phyloP scores from a whole-genome alignment of 2,797 vertebrate species.

The Pterois miles region DNA sequence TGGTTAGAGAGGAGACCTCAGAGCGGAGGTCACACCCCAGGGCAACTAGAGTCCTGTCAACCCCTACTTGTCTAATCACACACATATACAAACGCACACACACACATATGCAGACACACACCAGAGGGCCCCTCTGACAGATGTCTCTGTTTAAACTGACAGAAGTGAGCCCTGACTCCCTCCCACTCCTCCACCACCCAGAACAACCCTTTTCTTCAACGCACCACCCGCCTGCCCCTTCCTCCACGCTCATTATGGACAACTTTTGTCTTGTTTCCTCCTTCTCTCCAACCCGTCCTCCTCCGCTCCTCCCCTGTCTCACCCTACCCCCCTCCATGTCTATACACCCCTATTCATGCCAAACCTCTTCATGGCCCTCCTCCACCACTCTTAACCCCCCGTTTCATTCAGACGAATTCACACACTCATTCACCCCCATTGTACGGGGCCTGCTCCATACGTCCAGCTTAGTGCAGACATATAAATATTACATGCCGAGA shows the following conservation, averaged over 20 bases:
- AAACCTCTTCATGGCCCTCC: conserved; percentile 59
- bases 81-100: conserved; percentile 24
- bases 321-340: conserved; percentile 66
- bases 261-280: conserved; percentile 83
- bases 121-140: conserved; percentile 74
- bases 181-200: conserved; percentile 63
- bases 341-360: conserved; percentile 65
- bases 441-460: conserved; percentile 38
- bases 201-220: conserved; percentile 68
- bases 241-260: conserved; percentile 79
- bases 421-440: conserved; percentile 55
- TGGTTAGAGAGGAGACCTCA: conserved; percentile 55
- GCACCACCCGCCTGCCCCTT: conserved; percentile 68
- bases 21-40: conserved; percentile 69
- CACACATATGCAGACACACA: conserved; percentile 46
- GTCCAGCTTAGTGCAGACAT: conserved; percentile 43
- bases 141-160: conserved; percentile 85
- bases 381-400: conserved; percentile 47
- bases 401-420: conserved; percentile 69
- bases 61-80: conserved; percentile 43
- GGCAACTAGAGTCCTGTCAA: conserved; percentile 68
- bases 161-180: conserved; percentile 75
- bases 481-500: conserved; percentile 58
- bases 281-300: conserved; percentile 68
- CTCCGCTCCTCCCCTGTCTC: conserved; percentile 71